Base-by-base conservation (phyloP, 1,140 invertebrate species). In the Caenorhabditis remanei region DNA sequence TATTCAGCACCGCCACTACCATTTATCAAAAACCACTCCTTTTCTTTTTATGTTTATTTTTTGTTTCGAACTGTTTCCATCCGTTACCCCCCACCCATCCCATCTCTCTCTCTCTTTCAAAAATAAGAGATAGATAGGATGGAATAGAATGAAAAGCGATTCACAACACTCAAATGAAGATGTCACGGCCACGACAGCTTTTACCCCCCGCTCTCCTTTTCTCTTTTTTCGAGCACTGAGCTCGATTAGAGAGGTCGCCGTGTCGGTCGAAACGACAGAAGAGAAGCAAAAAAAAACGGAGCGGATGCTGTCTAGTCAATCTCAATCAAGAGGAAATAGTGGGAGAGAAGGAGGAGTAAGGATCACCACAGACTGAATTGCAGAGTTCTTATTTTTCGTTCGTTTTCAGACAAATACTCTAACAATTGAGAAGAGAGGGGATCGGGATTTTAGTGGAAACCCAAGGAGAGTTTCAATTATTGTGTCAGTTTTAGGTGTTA, bases 161-260 rank as follows among this genome's bases (percentile, higher is more conserved):
- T 84, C 83, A 21, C 83, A 43, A 63, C 24, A 58, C 53, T 61
- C 32, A 61, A 84, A 84, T 84, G 83, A 84, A 46, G 58, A 58
- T 56, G 83, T 48, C 53, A 84, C 55, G 83, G 83, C n/a, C 9
- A 13, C 41, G 61, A 65, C 21, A 65, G n/a, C 32, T 32, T 32
- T 32, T 32, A 32, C n/a, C 24, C 43, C 19, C 13, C 40, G 9
- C 24, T 19, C 24, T 41, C 9, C 13, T n/a, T 41, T 13, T 46
- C 65, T 71, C 65, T n/a, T 71, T 46, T 71, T 71, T 21, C 65
- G 65, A 71, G 65, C 65, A 65, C 40, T 65, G 63, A 65, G 63
- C 65, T 71, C 65, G 43, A 71, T 71, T 71, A 46, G 65, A 46
- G 65, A 71, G 40, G 65, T 71, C 65, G 65, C 41, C 65, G 41